phyloP scores from a whole-genome alignment of 2,888 invertebrate species.

The Sympetrum striolatum region DNA sequence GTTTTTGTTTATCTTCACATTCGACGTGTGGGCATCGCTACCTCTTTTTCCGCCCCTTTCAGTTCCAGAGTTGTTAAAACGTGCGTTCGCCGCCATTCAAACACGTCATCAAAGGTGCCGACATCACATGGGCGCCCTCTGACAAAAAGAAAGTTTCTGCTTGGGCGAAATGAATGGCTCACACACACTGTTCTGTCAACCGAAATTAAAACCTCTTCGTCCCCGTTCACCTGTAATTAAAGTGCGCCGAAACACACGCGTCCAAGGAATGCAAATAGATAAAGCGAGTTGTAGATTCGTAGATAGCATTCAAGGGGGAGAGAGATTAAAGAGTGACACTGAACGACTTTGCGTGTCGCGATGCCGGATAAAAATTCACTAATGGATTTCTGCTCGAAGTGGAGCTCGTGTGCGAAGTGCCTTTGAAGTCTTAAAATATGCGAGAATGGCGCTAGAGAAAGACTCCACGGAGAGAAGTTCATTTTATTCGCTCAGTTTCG shows the following conservation, averaged over 20 bases:
- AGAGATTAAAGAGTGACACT: not conserved
- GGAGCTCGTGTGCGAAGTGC: not conserved
- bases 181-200: too few species aligned
- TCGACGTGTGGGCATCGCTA: not conserved
- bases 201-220: not conserved
- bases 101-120: slow-evolving; percentile 26
- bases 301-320: not conserved
- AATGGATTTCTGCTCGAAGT: not conserved
- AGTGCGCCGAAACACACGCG: not conserved
- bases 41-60: not conserved
- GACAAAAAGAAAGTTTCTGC: not conserved
- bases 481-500: not conserved
- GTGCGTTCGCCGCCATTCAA: not conserved
- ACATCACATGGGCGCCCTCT: not conserved
- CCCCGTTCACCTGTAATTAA: slow-evolving; percentile 20
- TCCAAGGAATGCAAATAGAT: not conserved
- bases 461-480: too few species aligned
- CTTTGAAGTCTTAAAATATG: too few species aligned
- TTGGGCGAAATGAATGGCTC: not conserved
- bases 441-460: too few species aligned
- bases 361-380: not conserved
- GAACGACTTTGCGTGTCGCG: not conserved
- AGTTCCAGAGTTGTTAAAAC: not conserved
- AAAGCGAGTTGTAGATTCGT: not conserved
- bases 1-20: not conserved